Evolutionary conservation across 2,113 vertebrate species (phyloP).

Genomic region (Diadophis punctatus): DNA sequence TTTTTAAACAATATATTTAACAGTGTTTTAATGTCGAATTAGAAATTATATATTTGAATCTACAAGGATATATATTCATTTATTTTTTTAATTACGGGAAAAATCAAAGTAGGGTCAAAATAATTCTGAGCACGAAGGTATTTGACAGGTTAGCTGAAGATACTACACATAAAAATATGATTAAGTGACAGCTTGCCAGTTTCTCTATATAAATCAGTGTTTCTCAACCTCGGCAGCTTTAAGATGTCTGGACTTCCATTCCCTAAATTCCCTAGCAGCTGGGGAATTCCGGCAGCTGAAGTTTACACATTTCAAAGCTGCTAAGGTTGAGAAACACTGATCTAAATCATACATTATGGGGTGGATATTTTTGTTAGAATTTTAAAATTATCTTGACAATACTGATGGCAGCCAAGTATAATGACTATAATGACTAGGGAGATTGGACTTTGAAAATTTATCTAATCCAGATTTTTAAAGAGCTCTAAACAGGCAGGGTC

Average conservation of each 20-base stretch:
- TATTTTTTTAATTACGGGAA: too few relatives aligned
- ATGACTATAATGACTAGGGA: conserved; percentile 2
- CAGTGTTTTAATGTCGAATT: not conserved
- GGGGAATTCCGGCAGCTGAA: not conserved
- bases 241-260: not conserved
- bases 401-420: conserved; percentile 24
- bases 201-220: not conserved
- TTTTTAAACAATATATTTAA: not conserved
- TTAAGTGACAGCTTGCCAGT: not conserved
- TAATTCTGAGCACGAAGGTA: not conserved
- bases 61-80: not conserved
- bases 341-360: not conserved
- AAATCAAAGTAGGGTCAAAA: not conserved
- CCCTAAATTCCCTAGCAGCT: not conserved
- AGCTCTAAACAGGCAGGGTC: too few relatives aligned
- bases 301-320: not conserved
- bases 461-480: conserved; percentile 28
- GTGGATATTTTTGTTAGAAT: conserved; percentile 34
- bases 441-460: conserved; percentile 43
- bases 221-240: not conserved
- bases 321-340: not conserved
- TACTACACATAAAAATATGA: conserved; percentile 34
- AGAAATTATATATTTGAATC: not conserved
- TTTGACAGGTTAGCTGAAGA: conserved; percentile 23
- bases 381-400: conserved; percentile 44